Conservation (phyloP, 2,113 vertebrate species). For the Sebastes fasciatus region DNA sequence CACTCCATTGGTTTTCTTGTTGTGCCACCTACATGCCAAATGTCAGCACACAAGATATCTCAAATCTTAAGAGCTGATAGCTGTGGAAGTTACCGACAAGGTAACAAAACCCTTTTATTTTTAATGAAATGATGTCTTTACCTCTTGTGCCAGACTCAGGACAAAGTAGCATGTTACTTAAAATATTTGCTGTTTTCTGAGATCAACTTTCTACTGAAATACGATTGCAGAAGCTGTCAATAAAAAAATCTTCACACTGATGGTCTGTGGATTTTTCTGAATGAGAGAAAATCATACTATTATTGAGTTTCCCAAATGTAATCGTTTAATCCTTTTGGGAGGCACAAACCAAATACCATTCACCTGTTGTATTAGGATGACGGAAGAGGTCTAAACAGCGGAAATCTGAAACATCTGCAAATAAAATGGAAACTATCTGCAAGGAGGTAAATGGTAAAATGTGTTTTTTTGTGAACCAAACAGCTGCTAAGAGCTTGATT, state of each 20-base stretch:
- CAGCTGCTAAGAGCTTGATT: neutral
- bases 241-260: neutral
- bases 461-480: neutral
- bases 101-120: neutral
- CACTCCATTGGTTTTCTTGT: neutral
- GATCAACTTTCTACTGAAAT: neutral
- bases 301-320: neutral
- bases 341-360: neutral
- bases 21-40: neutral
- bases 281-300: neutral
- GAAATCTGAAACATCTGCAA: neutral
- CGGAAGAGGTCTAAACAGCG: neutral
- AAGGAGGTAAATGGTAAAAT: neutral
- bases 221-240: neutral
- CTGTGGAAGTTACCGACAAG: neutral
- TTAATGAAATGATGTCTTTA: neutral
- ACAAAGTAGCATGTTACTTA: neutral
- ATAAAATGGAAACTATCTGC: neutral
- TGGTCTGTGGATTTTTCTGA: neutral
- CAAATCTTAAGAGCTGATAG: neutral
- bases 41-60: neutral
- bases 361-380: neutral
- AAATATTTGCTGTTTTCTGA: too few species aligned
- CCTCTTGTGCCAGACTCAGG: neutral
- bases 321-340: neutral